Conservation (phyloP, 1,140 invertebrate species). For the Zophobas atratus region DNA sequence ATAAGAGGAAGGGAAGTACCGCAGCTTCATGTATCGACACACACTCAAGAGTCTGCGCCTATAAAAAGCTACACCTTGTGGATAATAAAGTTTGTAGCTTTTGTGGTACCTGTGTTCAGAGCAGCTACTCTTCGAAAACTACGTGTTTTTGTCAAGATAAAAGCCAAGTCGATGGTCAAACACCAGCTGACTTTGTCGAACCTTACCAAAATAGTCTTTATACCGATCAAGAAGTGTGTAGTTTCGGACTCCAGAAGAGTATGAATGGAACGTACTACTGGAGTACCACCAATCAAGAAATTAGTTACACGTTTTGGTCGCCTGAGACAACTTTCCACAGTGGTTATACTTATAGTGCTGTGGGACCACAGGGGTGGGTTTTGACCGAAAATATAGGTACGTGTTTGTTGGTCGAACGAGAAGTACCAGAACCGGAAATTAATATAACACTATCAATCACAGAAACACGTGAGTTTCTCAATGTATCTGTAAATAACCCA, state of each 20-base stretch:
- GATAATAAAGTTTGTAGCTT: not conserved
- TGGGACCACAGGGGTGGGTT: constrained; percentile 4
- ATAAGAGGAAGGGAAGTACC: not conserved
- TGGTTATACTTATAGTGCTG: not conserved
- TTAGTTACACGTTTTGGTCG: constrained; percentile 17
- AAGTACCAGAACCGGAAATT: not conserved
- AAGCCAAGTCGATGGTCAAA: not conserved
- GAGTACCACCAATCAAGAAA: not conserved
- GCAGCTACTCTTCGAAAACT: not conserved
- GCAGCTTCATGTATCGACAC: constrained; percentile 18
- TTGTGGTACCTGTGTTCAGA: not conserved
- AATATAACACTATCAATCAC: not conserved
- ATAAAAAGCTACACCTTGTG: not conserved
- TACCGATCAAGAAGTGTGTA: not conserved
- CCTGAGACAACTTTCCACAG: not conserved
- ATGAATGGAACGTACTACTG: not conserved
- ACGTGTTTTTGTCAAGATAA: constrained; percentile 18
- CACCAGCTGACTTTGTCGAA: not conserved
- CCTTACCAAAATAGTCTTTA: constrained; percentile 10
- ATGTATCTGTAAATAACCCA: not conserved
- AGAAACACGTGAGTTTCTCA: not conserved
- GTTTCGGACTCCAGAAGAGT: not conserved
- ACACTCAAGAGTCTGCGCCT: constrained; percentile 17
- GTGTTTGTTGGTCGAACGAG: not conserved
- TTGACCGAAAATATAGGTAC: not conserved